Base-by-base conservation (phyloP, 1,140 invertebrate species). In the Drosophila tani region DNA sequence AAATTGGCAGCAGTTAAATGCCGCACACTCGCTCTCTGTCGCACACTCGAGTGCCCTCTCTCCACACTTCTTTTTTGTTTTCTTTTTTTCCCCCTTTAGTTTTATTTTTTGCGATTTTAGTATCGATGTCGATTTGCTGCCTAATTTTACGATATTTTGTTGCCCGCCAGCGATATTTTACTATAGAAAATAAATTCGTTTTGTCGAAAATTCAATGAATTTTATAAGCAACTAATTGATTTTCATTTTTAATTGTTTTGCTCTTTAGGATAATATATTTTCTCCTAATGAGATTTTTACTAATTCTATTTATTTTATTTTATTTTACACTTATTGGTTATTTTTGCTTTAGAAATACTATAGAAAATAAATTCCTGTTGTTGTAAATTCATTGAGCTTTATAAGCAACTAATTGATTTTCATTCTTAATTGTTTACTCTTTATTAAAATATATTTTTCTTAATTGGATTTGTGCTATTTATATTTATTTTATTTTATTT, bases 1-100 rank as follows among this genome's bases (percentile, higher is more conserved):
- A 92, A 92, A 92, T 92, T 92, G 91, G 81, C 91, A 88, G 86
- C 91, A 91, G 91, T 92, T 92, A 92, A 92, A 87, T 87, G 91
- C 77, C 79, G 88, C 75, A 71, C 68, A 60, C 81, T 40, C 47
- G 50, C 55, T 68, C 68, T 15, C 68, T 40, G 74, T 64, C 49
- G 40, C 67, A 53, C 71, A 29, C 50, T 59, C 38, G 43, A 32
- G n/a, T 46, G 8, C 66, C 58, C 69, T 40, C 75, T 58, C 24
- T 50, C 46, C 21, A 41, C n/a, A 12, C 35, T 32, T 15, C 38
- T 21, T 66, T 49, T 12, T 51, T 60, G 7, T 66, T 17, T 56
- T 65, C 7, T 17, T 43, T 43, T 17, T 47, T 53, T 57, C 24
- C 15, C 24, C 15, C 14, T 45, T 41, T 17, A 5, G 38, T 50